A percentile compares a stretch with the other conserved stretches of the same genome.
phyloP scores from a whole-genome alignment of 2,797 vertebrate genomes.

The Silurus aristotelis region DNA sequence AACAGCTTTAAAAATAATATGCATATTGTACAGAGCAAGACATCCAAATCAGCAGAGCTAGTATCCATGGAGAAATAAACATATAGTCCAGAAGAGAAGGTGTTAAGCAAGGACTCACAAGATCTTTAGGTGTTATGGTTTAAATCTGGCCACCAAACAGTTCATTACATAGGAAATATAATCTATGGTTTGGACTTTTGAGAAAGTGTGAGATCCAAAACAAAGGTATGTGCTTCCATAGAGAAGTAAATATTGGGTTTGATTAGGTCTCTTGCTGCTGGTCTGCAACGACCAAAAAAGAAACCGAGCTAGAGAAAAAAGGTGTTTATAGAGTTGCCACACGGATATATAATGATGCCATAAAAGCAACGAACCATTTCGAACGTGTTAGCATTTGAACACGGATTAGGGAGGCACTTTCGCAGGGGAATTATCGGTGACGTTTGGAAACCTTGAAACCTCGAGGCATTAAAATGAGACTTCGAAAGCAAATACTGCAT shows the following conservation, averaged over 20 bases:
- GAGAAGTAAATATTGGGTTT: slow-evolving; percentile 12
- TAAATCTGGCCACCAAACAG: not conserved
- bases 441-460: not conserved
- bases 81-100: not conserved
- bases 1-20: not conserved
- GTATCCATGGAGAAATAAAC: not conserved
- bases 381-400: slow-evolving; percentile 23
- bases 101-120: not conserved
- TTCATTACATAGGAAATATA: slow-evolving; percentile 23
- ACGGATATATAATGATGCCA: slow-evolving; percentile 8
- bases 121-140: not conserved
- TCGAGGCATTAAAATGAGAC: slow-evolving; percentile 37
- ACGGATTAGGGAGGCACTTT: slow-evolving; percentile 27
- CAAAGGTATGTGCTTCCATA: slow-evolving; percentile 16
- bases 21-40: not conserved
- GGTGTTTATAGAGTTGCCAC: slow-evolving; percentile 36
- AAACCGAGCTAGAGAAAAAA: slow-evolving; percentile 12
- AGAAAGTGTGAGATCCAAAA: slow-evolving; percentile 4
- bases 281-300: slow-evolving; percentile 7
- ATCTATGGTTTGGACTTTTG: slow-evolving; percentile 4
- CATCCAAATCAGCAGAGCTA: not conserved
- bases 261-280: slow-evolving; percentile 5
- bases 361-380: slow-evolving; percentile 22
- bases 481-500: slow-evolving; percentile 8
- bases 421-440: slow-evolving; percentile 20